These are phyloP conservation scores for Gasterosteus aculeatus DNA, from an alignment of 2,113 vertebrate genomes.

Conservation along the genomic window DNA sequence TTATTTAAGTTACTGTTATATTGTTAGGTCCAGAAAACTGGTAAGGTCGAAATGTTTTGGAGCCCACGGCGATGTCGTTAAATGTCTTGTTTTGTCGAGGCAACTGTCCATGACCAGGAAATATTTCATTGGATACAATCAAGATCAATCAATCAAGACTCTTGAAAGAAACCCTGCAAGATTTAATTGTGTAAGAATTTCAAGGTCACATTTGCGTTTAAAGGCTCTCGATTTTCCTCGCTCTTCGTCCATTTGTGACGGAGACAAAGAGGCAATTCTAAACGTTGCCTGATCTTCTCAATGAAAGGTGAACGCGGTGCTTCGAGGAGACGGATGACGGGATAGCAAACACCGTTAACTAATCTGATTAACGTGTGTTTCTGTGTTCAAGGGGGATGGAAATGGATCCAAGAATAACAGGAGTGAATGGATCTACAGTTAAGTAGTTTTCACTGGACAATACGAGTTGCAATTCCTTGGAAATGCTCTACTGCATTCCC, in stretches of 20 bases:
- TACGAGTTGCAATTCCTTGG: slow-evolving; percentile 33
- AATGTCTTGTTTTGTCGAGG: not conserved
- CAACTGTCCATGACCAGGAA: not conserved
- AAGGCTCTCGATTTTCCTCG: not conserved
- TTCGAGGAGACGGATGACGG: slow-evolving; percentile 15
- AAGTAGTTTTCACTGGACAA: slow-evolving; percentile 21
- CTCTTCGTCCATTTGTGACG: not conserved
- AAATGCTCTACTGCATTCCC: not conserved
- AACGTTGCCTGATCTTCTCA: slow-evolving; percentile 8
- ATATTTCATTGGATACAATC: not conserved
- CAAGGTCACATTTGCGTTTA: not conserved
- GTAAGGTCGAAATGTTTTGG: not conserved
- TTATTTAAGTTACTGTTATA: not conserved
- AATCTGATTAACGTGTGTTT: slow-evolving; percentile 2
- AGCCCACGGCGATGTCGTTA: not conserved
- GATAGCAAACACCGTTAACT: slow-evolving; percentile 33
- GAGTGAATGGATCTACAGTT: slow-evolving; percentile 4
- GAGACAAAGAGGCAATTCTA: slow-evolving; percentile 1
- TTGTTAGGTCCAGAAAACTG: not conserved
- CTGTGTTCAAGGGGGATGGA: not conserved
- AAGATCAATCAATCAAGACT: not conserved
- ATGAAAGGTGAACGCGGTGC: slow-evolving; percentile 21
- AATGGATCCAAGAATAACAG: not conserved
- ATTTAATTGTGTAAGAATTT: not conserved
- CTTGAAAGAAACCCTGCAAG: too few relatives aligned